These are phyloP conservation scores for Calyptommatus sinebrachiatus DNA, from an alignment of 2,113 vertebrate genomes.

Conservation along the genomic window DNA sequence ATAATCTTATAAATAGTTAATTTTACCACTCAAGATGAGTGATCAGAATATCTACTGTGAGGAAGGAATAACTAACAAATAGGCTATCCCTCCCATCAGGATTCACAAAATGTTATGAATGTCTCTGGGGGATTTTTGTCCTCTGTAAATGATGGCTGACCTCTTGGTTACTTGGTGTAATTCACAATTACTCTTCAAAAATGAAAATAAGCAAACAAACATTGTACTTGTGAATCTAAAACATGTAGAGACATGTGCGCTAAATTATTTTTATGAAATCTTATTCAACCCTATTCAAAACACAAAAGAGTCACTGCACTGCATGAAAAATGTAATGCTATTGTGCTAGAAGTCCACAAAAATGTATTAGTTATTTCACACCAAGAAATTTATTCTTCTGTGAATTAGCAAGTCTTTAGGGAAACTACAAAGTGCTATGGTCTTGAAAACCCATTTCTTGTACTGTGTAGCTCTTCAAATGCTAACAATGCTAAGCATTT, in stretches of 20 bases:
- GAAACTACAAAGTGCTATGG: too few relatives aligned
- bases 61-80: not conserved
- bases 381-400: not conserved
- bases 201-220: not conserved
- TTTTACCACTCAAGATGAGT: not conserved
- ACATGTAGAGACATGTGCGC: not conserved
- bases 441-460: too few relatives aligned
- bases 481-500: too few relatives aligned
- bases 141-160: too few relatives aligned
- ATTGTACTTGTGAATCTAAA: not conserved
- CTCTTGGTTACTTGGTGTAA: not conserved
- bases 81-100: not conserved
- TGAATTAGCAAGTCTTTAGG: not conserved
- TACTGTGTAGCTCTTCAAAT: too few relatives aligned
- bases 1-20: not conserved
- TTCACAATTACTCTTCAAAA: not conserved
- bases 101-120: not conserved
- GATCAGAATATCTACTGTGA: not conserved
- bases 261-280: not conserved
- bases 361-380: not conserved
- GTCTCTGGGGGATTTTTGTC: not conserved
- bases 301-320: not conserved
- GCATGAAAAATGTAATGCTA: not conserved
- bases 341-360: not conserved
- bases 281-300: not conserved